A percentile compares a stretch with the other conserved stretches of the same genome.
phyloP scores from a whole-genome alignment of 2,888 invertebrate species.

The Sphaeridia pumilis region DNA sequence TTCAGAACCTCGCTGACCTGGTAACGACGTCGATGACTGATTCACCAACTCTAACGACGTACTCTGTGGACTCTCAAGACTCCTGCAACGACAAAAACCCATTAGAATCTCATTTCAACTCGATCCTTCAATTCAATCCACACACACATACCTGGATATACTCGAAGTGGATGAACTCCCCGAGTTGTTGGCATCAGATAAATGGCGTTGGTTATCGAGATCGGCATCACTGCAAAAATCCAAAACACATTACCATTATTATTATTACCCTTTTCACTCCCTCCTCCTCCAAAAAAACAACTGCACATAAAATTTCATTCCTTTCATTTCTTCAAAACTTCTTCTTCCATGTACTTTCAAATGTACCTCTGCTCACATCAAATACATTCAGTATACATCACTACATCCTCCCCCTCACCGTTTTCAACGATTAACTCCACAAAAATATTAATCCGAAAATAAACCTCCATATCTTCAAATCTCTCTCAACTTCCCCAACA shows the following conservation, averaged over 20 bases:
- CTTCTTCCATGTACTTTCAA: no score
- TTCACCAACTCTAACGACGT: conserved; percentile 58
- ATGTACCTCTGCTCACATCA: no score
- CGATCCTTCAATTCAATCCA: background rate
- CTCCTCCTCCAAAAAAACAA: background rate
- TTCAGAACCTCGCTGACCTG: conserved; percentile 33
- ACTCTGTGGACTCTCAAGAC: conserved; percentile 61
- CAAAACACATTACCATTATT: conserved; percentile 18
- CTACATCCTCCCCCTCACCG: no score
- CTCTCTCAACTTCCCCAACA: no score
- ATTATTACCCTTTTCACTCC: background rate
- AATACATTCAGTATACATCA: no score
- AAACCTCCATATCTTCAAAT: no score
- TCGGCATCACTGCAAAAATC: conserved; percentile 52
- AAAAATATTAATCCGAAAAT: no score
- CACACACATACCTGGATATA: conserved; percentile 47
- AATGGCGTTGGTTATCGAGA: conserved; percentile 48
- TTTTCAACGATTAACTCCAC: no score
- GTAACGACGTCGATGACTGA: conserved; percentile 28
- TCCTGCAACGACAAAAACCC: conserved; percentile 39
- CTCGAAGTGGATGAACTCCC: conserved; percentile 62
- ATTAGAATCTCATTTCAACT: background rate
- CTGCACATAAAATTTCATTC: background rate
- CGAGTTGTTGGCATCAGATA: conserved; percentile 42
- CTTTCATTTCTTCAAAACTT: no score